Conservation (phyloP, 2,113 vertebrate genomes). For the Dolichallabes microphthalmus region DNA sequence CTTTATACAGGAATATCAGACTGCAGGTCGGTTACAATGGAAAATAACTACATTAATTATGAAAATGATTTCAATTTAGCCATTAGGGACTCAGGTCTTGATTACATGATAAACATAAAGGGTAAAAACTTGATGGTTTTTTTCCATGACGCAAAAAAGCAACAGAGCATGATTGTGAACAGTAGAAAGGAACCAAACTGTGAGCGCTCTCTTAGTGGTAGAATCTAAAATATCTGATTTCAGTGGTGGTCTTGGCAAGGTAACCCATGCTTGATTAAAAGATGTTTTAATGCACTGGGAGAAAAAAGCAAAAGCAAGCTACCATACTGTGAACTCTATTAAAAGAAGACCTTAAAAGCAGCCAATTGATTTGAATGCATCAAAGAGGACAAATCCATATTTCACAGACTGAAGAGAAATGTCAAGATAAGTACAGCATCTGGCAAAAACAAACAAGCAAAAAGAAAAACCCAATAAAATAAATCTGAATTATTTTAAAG, state of each 20-base stretch:
- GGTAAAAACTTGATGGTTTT: neutral
- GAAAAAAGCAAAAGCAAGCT: slow-evolving; percentile 43
- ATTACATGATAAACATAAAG: neutral
- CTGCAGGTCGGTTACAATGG: too few species aligned
- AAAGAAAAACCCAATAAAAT: neutral
- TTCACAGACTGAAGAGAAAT: slow-evolving; percentile 22
- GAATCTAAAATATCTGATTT: slow-evolving; percentile 64
- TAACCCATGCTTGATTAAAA: slow-evolving; percentile 67
- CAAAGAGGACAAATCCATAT: slow-evolving; percentile 39
- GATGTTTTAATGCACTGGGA: slow-evolving; percentile 44
- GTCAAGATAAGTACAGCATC: slow-evolving; percentile 11
- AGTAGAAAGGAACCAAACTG: slow-evolving; percentile 49
- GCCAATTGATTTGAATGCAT: slow-evolving; percentile 54
- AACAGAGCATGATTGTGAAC: slow-evolving; percentile 28
- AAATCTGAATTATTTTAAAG: neutral
- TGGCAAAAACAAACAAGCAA: slow-evolving; percentile 17
- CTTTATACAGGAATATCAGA: neutral
- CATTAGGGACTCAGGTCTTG: neutral
- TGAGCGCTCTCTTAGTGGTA: slow-evolving; percentile 55
- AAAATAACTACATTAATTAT: neutral
- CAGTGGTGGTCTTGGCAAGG: slow-evolving; percentile 54
- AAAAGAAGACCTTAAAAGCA: slow-evolving; percentile 37
- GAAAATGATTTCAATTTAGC: neutral
- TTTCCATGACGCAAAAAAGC: slow-evolving; percentile 38
- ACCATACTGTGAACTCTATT: slow-evolving; percentile 43